Evolutionary conservation across 2,113 vertebrate genomes (phyloP), one percentile per base, ranked within the genome.

Genomic region (Eulemur macaco): DNA sequence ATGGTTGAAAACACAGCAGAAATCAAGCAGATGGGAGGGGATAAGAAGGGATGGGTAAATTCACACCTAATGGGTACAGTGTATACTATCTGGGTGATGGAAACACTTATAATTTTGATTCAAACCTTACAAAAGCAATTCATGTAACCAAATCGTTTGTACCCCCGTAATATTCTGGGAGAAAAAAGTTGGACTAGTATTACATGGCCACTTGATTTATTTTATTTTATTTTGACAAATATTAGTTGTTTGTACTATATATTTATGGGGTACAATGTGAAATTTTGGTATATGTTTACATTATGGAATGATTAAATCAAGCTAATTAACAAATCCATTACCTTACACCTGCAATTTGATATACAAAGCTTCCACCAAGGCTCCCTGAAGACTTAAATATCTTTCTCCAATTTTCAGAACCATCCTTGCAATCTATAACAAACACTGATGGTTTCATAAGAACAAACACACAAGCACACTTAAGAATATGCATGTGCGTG

Each of bases 341-440:
- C 34, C 74, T 76, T 83, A 71, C 27, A 84, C 39, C 77, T 78
- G 39, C 13, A 95, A 37, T 78, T 78, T 86, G 74, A 92, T 93
- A 37, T 45, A 81, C 27, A 74, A 89, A 73, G 21, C 5, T 92
- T 96, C 54, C 34, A 78, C 25, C 25, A 20, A 94, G 37, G 29
- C 21, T 77, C 73, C n/a, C 45, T 73, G 52, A 58, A 91, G 50
- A 83, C 37, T 84, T 42, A 78, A 91, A 73, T 50, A 82, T 45
- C 56, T 54, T 56, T 25, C 66, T 94, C 25, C 29, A 86, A 50
- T 86, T 95, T 86, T 94, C n/a, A 89, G n/a, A 93, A 83, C 6
- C 25, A 47, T 64, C 29, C 27, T 76, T 86, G 12, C 3, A 81
- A 64, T 86, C 42, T 47, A 56, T 85, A 95, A 56, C 6, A 56